These are phyloP conservation scores for Drosophila yooni DNA, from an alignment of 2,888 invertebrate genomes.

Conservation along the genomic window DNA sequence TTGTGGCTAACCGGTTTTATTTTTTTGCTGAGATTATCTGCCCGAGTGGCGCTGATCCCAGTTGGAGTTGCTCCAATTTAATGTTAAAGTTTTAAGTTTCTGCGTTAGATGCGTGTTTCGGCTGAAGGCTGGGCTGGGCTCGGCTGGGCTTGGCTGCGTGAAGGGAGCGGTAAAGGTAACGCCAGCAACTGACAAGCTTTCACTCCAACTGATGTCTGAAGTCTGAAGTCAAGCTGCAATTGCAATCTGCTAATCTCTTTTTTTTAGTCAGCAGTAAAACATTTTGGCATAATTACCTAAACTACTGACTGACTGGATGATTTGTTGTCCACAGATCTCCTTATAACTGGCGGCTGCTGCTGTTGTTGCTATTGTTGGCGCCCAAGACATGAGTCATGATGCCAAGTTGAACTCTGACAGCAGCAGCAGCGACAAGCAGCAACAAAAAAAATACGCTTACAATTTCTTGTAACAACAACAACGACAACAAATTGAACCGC, in stretches of 20 bases:
- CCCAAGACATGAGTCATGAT: slow-evolving; percentile 36
- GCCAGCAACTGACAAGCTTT: slow-evolving; percentile 16
- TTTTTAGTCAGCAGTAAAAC: background rate
- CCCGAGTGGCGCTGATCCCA: slow-evolving; percentile 12
- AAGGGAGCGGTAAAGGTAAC: slow-evolving; percentile 12
- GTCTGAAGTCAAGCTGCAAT: slow-evolving; percentile 12
- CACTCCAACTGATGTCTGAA: slow-evolving; percentile 8
- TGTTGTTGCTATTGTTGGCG: background rate
- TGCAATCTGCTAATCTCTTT: slow-evolving; percentile 5
- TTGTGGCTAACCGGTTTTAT: slow-evolving; percentile 17
- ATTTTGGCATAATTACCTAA: slow-evolving; percentile 18
- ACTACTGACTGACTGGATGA: background rate
- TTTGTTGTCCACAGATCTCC: slow-evolving; percentile 12
- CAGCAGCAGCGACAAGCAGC: slow-evolving; percentile 7
- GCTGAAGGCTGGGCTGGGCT: background rate
- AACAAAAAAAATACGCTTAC: slow-evolving; percentile 1
- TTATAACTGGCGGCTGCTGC: slow-evolving; percentile 6
- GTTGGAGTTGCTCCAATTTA: slow-evolving; percentile 48
- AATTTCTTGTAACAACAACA: slow-evolving; percentile 7
- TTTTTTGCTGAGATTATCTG: slow-evolving; percentile 11
- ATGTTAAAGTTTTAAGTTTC: slow-evolving; percentile 9
- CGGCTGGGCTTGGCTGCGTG: background rate
- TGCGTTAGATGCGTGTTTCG: slow-evolving; percentile 40
- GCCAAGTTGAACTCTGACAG: slow-evolving; percentile 48
- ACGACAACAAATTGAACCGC: slow-evolving; percentile 22